Conservation (phyloP, 2,113 vertebrate species). For the Labeo catla region DNA sequence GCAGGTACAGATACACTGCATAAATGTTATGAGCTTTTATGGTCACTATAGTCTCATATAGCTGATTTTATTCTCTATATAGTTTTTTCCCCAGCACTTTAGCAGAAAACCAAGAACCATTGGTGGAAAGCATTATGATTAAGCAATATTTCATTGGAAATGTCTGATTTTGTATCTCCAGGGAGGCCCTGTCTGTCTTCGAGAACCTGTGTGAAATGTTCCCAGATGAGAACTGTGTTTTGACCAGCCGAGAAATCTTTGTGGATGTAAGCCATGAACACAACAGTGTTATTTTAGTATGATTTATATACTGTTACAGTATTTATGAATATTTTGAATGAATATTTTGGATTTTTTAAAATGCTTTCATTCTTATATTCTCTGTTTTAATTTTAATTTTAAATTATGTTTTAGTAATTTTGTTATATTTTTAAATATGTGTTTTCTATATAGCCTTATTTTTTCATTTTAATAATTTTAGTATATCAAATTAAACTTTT, state of each 20-base stretch:
- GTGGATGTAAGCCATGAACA: conserved; percentile 74
- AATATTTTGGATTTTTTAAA: neutral
- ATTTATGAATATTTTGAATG: neutral
- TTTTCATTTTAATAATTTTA: neutral
- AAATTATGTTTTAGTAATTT: neutral
- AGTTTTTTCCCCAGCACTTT: neutral
- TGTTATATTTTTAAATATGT: neutral
- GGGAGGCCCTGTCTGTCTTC: conserved; percentile 79
- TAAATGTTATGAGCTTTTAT: neutral
- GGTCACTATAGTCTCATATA: neutral
- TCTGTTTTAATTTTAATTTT: neutral
- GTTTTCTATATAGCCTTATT: neutral
- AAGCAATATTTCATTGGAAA: neutral
- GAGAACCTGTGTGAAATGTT: conserved; percentile 85
- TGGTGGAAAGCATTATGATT: neutral
- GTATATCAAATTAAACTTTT: neutral
- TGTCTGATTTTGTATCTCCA: conserved; percentile 61
- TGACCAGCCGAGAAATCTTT: conserved; percentile 81
- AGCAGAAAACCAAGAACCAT: neutral
- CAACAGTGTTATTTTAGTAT: neutral
- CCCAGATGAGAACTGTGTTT: conserved; percentile 85
- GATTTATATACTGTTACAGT: neutral
- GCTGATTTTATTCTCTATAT: neutral
- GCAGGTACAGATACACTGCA: conserved; percentile 70
- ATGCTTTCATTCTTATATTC: neutral